Percentiles rank a stretch among this genome's conserved stretches.
Evolutionary conservation across 1,140 invertebrate genomes (phyloP).

Genomic region (Polypedilum vanderplanki): DNA sequence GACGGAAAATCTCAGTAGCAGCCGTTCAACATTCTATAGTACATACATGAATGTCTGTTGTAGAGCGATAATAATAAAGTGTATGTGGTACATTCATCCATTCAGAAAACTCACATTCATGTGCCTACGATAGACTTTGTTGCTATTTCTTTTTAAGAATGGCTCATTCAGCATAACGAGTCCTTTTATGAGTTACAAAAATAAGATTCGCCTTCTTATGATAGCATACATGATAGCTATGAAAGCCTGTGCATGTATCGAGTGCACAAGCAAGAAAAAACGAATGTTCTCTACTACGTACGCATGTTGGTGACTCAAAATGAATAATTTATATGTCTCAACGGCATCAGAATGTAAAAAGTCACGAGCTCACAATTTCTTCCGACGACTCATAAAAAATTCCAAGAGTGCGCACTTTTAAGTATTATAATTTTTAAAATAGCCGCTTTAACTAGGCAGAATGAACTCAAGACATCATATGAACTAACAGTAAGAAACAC

Average conservation of each 20-base stretch:
- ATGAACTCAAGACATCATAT: too few relatives aligned
- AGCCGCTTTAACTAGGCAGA: neutral
- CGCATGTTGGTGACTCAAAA: neutral
- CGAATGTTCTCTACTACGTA: too few relatives aligned
- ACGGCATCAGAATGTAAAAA: neutral
- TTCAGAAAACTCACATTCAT: neutral
- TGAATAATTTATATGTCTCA: slow-evolving; percentile 1
- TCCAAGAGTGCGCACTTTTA: neutral
- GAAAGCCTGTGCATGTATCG: too few relatives aligned
- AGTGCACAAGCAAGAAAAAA: too few relatives aligned
- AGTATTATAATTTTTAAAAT: slow-evolving; percentile 3
- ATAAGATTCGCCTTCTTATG: neutral
- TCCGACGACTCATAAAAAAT: neutral
- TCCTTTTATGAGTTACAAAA: slow-evolving; percentile 13
- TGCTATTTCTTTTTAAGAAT: neutral
- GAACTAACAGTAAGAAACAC: too few relatives aligned
- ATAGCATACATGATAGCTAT: too few relatives aligned
- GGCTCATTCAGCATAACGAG: neutral
- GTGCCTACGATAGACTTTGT: neutral
- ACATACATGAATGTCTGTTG: neutral
- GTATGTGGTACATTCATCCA: neutral
- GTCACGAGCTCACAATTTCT: neutral
- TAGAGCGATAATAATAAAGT: neutral
- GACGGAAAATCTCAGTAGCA: neutral
- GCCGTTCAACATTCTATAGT: neutral